Base-by-base conservation (phyloP, 2,888 invertebrate genomes). In the Leptopilina syphax region DNA sequence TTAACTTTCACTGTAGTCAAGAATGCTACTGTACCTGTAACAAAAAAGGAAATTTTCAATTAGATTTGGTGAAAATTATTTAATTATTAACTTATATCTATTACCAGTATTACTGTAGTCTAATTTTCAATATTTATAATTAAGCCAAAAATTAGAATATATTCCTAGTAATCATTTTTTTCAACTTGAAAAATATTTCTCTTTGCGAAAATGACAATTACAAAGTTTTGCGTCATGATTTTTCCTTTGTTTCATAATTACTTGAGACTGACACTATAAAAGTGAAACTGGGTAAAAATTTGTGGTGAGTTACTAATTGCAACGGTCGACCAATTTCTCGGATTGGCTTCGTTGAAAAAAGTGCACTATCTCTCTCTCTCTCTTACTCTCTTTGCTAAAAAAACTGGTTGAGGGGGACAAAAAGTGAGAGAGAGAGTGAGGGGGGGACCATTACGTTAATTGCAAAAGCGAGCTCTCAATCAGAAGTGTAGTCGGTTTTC, bases 371-470 rank as follows among this genome's bases (percentile, higher is more conserved):
- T 82, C 77, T 68, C 76, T 76, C 47, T 18, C 77, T 78, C 78
- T 67, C 79, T 81, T 78, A 27, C 9, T 27, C 54, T 50, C 54
- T 50, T 24, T 8, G 24, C 24, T 24, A 24, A 63, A 63, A 60
- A 63, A 27, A 27, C 27, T 8, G 24, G 18, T 12, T 18, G 50
- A 9, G 18, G 47, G 47, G 24, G 50, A 24, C 9, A 73, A 82
- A 80, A 77, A 80, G 73, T 76, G 79, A 34, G 34, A 34, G 34
- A 34, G 34, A 3, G 34, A 34, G 34, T 34, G 34, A 34, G 34
- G 76, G 80, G 84, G 82, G 85, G 83, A 83, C 86, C 87, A 88
- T 88, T 88, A 87, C 86, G 85, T 86, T 87, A 87, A 88, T 88
- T 88, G 87, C 87, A 79, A 86, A 82, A 82, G 82, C 84, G 85